Conservation (phyloP, 2,888 invertebrate species). For the Labia minor region DNA sequence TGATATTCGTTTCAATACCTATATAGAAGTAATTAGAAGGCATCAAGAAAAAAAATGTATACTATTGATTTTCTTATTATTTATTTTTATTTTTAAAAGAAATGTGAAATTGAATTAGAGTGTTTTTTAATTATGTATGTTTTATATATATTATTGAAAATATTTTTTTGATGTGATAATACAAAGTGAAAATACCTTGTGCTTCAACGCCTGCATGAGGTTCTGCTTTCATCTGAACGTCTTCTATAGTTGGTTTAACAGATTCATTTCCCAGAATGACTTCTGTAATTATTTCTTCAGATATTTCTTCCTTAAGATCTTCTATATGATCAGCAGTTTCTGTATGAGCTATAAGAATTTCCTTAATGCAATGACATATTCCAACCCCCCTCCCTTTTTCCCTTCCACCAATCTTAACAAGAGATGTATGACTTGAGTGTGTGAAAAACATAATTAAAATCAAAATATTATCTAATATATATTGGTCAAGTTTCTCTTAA, state of each 20-base stretch:
- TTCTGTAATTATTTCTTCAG: constrained; percentile 17
- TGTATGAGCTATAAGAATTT: neutral
- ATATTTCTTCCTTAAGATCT: constrained; percentile 18
- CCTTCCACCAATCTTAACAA: too few species aligned
- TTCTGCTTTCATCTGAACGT: constrained; percentile 34
- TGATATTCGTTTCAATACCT: constrained; percentile 34
- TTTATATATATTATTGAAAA: neutral
- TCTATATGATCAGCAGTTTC: constrained; percentile 18
- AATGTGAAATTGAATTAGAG: too few species aligned
- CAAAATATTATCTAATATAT: neutral
- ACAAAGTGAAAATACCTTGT: constrained; percentile 18
- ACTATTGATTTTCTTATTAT: too few species aligned
- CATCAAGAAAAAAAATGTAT: too few species aligned
- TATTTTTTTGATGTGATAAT: too few species aligned
- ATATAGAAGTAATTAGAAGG: too few species aligned
- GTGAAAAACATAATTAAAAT: neutral
- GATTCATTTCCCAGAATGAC: constrained; percentile 16
- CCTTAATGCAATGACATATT: neutral
- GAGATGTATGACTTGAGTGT: neutral
- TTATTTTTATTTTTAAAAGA: too few species aligned
- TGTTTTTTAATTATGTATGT: neutral
- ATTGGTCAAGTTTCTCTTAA: neutral
- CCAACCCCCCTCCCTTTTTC: too few species aligned
- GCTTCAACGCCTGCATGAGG: constrained; percentile 23
- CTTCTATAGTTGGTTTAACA: constrained; percentile 26